These are phyloP conservation scores for Pseudochirops cupreus DNA, from an alignment of 2,797 vertebrate genomes.

Conservation along the genomic window DNA sequence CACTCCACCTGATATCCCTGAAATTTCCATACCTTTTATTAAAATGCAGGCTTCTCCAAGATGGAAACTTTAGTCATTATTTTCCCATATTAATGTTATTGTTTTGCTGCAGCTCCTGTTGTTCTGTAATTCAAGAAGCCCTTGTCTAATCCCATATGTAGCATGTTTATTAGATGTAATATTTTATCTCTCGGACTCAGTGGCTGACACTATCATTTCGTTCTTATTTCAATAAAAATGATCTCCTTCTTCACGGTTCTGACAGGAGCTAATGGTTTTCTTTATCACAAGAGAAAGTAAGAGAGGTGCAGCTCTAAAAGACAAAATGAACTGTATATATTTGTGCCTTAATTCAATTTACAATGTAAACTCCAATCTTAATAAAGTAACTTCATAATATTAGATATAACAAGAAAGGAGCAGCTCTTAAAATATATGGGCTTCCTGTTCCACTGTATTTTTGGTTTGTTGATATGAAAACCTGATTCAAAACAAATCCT, in stretches of 20 bases:
- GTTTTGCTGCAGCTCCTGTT: conserved; percentile 81
- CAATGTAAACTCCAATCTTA: conserved; percentile 81
- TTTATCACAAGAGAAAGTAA: conserved; percentile 94
- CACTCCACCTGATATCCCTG: conserved; percentile 55
- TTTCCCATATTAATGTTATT: conserved; percentile 84
- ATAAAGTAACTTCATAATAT: conserved; percentile 83
- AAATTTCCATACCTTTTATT: conserved; percentile 69
- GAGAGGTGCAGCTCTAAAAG: conserved; percentile 85
- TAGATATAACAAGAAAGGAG: conserved; percentile 62
- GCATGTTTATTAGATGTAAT: conserved; percentile 96
- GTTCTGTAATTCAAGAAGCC: conserved; percentile 79
- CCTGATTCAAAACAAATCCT: conserved; percentile 18
- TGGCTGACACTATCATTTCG: conserved; percentile 95
- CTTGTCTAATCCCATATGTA: conserved; percentile 93
- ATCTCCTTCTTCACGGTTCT: conserved; percentile 91
- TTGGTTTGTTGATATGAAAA: conserved; percentile 61
- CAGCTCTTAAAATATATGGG: conserved; percentile 38
- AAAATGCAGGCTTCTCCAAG: conserved; percentile 71
- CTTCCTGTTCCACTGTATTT: conserved; percentile 59
- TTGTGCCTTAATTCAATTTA: conserved; percentile 88
- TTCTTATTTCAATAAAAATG: conserved; percentile 98
- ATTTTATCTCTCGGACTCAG: conserved; percentile 96
- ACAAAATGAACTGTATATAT: conserved; percentile 85
- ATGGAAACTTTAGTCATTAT: conserved; percentile 72
- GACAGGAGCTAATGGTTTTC: conserved; percentile 96